Evolutionary conservation across 2,113 vertebrate species (phyloP).

Genomic region (Sisor rabdophorus): DNA sequence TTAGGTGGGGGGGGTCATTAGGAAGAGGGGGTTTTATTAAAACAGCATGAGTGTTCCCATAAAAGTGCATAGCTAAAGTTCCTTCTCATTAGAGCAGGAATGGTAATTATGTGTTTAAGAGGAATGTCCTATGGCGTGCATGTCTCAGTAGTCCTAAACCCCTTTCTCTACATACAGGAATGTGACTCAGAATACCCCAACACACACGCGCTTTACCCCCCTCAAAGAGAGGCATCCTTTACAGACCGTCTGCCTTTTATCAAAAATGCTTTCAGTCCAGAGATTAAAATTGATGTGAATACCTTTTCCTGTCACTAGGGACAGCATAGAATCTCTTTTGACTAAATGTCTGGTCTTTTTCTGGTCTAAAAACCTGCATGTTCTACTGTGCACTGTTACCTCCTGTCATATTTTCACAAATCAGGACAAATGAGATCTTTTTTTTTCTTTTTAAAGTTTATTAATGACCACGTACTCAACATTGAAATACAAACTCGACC

Average conservation of each 20-base stretch:
- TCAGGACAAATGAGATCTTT: conserved; percentile 44
- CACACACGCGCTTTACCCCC: background rate
- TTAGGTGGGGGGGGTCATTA: background rate
- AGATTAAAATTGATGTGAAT: conserved; percentile 60
- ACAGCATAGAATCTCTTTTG: conserved; percentile 61
- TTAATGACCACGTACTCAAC: conserved; percentile 71
- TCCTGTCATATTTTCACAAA: conserved; percentile 3
- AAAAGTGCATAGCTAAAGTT: conserved; percentile 37
- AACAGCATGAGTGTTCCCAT: conserved; percentile 15
- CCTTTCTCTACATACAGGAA: conserved; percentile 42
- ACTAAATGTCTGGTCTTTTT: conserved; percentile 63
- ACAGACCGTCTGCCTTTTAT: conserved; percentile 26
- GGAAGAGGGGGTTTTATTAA: conserved; percentile 9
- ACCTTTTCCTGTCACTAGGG: conserved; percentile 52
- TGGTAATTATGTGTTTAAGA: conserved; percentile 53
- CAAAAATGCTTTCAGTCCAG: background rate
- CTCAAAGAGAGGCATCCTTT: conserved; percentile 28
- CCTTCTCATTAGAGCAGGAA: conserved; percentile 35
- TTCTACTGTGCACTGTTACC: conserved; percentile 32
- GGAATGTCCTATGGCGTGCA: conserved; percentile 38
- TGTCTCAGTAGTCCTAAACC: conserved; percentile 22
- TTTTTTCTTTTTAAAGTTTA: conserved; percentile 67
- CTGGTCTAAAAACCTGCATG: conserved; percentile 51
- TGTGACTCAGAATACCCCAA: conserved; percentile 5
- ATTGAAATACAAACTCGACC: conserved; percentile 77